Evolutionary conservation across 30 jellyfish, hydroid and myxozoan species (phyloP).

Genomic region (Aurelia aurita complex sp. Pacific): DNA sequence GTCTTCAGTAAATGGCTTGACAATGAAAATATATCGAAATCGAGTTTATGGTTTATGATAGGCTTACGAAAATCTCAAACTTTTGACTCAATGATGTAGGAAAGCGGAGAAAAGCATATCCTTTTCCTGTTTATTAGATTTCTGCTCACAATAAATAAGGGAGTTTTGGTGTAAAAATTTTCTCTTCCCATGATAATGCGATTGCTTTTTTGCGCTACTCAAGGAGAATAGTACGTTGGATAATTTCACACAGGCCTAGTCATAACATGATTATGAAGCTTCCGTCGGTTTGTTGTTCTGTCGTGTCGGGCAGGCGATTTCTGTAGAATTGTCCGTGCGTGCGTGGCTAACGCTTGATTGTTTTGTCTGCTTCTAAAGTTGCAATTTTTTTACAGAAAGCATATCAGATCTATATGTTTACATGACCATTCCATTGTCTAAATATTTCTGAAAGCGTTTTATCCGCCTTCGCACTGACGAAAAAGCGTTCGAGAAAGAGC

Average conservation of each 20-base stretch:
- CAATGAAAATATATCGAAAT: neutral
- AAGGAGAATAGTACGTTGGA: no score
- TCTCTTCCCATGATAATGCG: no score
- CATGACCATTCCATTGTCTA: neutral
- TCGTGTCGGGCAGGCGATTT: no score
- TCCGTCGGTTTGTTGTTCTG: no score
- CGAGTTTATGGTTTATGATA: conserved; percentile 4
- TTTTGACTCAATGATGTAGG: neutral
- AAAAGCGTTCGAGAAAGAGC: no score
- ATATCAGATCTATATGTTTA: neutral
- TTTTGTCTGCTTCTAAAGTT: neutral
- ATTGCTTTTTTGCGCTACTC: no score
- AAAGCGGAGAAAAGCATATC: conserved; percentile 15
- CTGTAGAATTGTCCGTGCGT: neutral
- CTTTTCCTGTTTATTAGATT: conserved; percentile 60
- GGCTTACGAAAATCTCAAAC: conserved; percentile 4
- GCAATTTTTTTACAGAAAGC: neutral
- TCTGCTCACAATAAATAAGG: conserved; percentile 7
- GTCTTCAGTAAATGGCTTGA: neutral
- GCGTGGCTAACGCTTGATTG: neutral
- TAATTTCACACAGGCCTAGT: no score
- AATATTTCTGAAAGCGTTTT: neutral
- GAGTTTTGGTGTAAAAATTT: neutral
- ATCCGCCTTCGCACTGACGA: neutral
- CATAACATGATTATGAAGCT: no score